Evolutionary conservation across 2,888 invertebrate species (phyloP).

Genomic region (Agonopterix arenella): DNA sequence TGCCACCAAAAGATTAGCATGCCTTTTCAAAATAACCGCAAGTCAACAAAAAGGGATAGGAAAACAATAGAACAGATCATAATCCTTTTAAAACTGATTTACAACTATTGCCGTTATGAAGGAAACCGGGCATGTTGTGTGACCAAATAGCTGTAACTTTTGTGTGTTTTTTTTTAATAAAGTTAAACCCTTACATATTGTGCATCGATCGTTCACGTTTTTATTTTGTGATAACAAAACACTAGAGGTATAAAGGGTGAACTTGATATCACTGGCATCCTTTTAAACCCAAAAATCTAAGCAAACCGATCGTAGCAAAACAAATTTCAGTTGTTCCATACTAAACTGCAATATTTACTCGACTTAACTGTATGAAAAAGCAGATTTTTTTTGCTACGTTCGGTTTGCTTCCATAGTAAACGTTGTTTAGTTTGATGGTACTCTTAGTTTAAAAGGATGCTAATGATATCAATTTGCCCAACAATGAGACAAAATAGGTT

Average conservation of each 20-base stretch:
- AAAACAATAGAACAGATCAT: slow-evolving; percentile 47
- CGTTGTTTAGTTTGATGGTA: too few species aligned
- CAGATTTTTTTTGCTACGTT: too few species aligned
- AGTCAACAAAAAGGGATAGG: slow-evolving; percentile 24
- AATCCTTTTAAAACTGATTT: slow-evolving; percentile 57
- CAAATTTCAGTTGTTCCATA: too few species aligned
- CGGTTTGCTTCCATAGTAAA: too few species aligned
- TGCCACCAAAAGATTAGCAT: slow-evolving; percentile 25
- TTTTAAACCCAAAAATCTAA: neutral
- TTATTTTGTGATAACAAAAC: neutral
- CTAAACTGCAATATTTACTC: too few species aligned
- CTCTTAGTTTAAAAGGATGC: too few species aligned
- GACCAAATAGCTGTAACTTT: neutral
- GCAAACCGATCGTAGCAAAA: too few species aligned
- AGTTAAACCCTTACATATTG: slow-evolving; percentile 2
- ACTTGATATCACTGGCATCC: neutral
- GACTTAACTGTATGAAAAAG: too few species aligned
- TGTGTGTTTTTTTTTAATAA: slow-evolving; percentile 1
- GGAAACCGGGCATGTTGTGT: neutral
- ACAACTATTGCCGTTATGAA: slow-evolving; percentile 30
- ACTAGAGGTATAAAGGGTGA: neutral
- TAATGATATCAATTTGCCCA: too few species aligned
- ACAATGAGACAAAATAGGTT: too few species aligned
- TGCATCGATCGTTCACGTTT: neutral
- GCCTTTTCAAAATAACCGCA: slow-evolving; percentile 31